phyloP scores from a whole-genome alignment of 2,888 invertebrate species.

The Hemithea aestivaria region DNA sequence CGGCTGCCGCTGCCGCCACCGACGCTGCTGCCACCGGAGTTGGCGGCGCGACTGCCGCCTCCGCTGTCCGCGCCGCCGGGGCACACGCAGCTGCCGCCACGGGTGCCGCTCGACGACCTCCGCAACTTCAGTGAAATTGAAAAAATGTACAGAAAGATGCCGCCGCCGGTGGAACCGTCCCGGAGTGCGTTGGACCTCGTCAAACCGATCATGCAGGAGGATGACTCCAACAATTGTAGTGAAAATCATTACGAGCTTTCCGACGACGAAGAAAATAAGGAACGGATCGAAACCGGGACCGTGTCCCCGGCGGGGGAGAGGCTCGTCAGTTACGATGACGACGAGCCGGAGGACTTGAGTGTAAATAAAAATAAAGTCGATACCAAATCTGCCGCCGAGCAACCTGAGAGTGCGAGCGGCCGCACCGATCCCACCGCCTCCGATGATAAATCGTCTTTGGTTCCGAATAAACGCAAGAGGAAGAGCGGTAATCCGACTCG shows the following conservation, averaged over 20 bases:
- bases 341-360: slow-evolving; percentile 85
- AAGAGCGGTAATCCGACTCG: slow-evolving; percentile 91
- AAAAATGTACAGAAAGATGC: slow-evolving; percentile 72
- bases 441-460: slow-evolving; percentile 69
- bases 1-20: slow-evolving; percentile 86
- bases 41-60: slow-evolving; percentile 62
- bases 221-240: slow-evolving; percentile 60
- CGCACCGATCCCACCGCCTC: slow-evolving; percentile 56
- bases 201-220: slow-evolving; percentile 50
- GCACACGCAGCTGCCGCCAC: slow-evolving; percentile 74
- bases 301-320: slow-evolving; percentile 51
- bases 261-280: slow-evolving; percentile 59
- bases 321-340: slow-evolving; percentile 54
- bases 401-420: slow-evolving; percentile 45
- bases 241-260: slow-evolving; percentile 61
- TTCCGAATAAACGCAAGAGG: slow-evolving; percentile 86
- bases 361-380: slow-evolving; percentile 83
- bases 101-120: slow-evolving; percentile 68
- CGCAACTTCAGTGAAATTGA: slow-evolving; percentile 77
- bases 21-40: slow-evolving; percentile 81
- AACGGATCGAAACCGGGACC: slow-evolving; percentile 40
- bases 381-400: slow-evolving; percentile 63
- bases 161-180: slow-evolving; percentile 52
- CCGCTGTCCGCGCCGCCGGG: slow-evolving; percentile 47
- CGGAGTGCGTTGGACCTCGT: slow-evolving; percentile 59